Base-by-base conservation (phyloP, 2,113 vertebrate species). In the Anolis sagrei region DNA sequence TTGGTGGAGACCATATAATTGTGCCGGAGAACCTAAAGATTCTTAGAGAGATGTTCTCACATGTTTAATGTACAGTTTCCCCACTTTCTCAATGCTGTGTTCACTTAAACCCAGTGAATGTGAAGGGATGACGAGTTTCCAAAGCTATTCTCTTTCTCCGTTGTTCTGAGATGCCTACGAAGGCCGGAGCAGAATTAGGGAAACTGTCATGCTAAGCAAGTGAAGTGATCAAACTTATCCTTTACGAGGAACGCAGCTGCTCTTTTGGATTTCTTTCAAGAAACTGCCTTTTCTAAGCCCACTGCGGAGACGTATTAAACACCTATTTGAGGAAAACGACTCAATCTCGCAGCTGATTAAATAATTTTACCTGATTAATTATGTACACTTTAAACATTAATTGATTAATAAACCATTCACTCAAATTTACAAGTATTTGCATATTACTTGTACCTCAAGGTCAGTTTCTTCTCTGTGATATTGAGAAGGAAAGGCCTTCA, bases 361-460 rank as follows among this genome's bases (percentile, higher is more conserved):
- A 82, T 70, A 54, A 82, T 82, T 72, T 70, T 25, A 70, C 66
- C 70, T 82, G n/a, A 82, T 82, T 54, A 82, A 70, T 32, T 34
- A 48, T 69, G 36, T 51, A 69, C 49, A 1, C 25, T 54, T 81
- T 54, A 72, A 54, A 72, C 29, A 81, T 68, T 68, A 68, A 36
- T 48, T 82, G 66, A 82, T 54, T 82, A 69, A 72, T 51, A 19
- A 54, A 34, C 48, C 29, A 54, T 54, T 54, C 48, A 48, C 39
- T 16, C 29, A n/a, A 32, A 81, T 81, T 81, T 54, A 69, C 36
- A 80, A 48, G 27, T 27, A 44, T 29, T 80, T 80, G 36, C 62
- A 68, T 80, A 44, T 48, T n/a, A 18, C 7, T 14, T 58, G 21
- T 62, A 36, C 9, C 48, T 39, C 34, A 39, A 27, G 19, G 19